Percentiles rank a stretch among this genome's conserved stretches.
These are phyloP conservation scores for Rhizomys pruinosus DNA, from an alignment of 2,113 vertebrate genomes.

Conservation along the genomic window DNA sequence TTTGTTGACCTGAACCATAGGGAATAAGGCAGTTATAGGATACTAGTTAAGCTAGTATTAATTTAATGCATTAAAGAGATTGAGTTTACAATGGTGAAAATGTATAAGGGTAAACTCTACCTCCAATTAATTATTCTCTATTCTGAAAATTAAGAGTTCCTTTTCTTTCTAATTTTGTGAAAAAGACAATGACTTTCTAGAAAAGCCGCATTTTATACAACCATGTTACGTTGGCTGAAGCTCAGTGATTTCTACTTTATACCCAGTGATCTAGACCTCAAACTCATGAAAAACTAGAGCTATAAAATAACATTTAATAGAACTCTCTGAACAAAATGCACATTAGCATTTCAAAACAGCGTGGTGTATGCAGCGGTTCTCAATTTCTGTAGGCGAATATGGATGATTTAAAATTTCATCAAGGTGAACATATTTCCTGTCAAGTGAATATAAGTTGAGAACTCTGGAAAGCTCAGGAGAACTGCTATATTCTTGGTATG, in stretches of 20 bases:
- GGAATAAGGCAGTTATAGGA: neutral
- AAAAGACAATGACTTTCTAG: slow-evolving; percentile 24
- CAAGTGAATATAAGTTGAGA: slow-evolving; percentile 40
- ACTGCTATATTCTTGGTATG: neutral
- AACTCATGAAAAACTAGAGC: slow-evolving; percentile 37
- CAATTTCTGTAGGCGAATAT: slow-evolving; percentile 55
- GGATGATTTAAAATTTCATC: slow-evolving; percentile 64
- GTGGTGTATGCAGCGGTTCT: slow-evolving; percentile 55
- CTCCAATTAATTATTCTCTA: slow-evolving; percentile 36
- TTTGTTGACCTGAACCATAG: neutral
- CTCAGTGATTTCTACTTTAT: neutral
- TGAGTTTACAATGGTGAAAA: neutral
- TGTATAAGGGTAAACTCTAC: neutral
- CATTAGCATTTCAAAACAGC: slow-evolving; percentile 69
- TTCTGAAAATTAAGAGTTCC: neutral
- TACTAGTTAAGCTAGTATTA: neutral
- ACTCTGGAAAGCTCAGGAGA: slow-evolving; percentile 11
- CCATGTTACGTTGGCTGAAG: neutral
- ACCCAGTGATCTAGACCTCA: neutral
- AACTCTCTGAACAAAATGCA: slow-evolving; percentile 38
- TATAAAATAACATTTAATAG: slow-evolving; percentile 52
- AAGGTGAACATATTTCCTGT: slow-evolving; percentile 55
- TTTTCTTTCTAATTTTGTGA: neutral
- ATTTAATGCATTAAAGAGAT: neutral
- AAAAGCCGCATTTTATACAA: slow-evolving; percentile 11